phyloP scores from a whole-genome alignment of 2,113 vertebrate genomes.

The Pterophyllum scalare region DNA sequence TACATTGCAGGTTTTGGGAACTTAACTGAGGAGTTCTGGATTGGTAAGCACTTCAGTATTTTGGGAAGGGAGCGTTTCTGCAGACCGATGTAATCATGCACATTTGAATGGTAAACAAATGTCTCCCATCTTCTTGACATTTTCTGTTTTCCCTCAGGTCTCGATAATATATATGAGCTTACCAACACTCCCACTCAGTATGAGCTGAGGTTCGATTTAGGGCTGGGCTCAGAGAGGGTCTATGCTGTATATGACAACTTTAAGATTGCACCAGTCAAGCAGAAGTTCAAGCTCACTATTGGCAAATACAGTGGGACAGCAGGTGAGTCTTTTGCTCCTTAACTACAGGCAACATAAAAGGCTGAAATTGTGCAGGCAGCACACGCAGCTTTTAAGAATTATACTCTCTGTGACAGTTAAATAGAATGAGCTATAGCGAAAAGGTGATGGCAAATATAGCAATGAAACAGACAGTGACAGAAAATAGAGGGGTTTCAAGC shows the following conservation, averaged over 20 bases:
- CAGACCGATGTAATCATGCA: constrained; percentile 3
- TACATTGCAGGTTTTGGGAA: constrained; percentile 91
- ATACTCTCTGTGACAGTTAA: constrained; percentile 18
- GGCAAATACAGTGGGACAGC: constrained; percentile 88
- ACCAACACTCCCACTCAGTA: constrained; percentile 81
- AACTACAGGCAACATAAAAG: not conserved
- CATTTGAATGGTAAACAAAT: not conserved
- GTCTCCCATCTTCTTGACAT: constrained; percentile 5
- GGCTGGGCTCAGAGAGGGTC: constrained; percentile 76
- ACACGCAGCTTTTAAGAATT: not conserved
- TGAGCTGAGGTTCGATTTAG: constrained; percentile 86
- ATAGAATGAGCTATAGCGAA: constrained; percentile 7
- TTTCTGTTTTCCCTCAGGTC: constrained; percentile 73
- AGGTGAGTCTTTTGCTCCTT: constrained; percentile 71
- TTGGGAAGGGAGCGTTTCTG: not conserved
- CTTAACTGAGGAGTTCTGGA: constrained; percentile 89
- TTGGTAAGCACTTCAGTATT: constrained; percentile 79
- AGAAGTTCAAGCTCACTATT: constrained; percentile 84
- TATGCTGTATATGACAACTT: constrained; percentile 87
- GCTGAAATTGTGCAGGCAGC: not conserved
- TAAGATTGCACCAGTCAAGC: constrained; percentile 82
- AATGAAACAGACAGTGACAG: constrained; percentile 14
- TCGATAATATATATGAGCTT: constrained; percentile 88
- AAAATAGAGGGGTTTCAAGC: constrained; percentile 2
- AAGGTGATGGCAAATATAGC: constrained; percentile 5